Evolutionary conservation across 1,140 invertebrate genomes (phyloP).

Genomic region (Papilio machaon): DNA sequence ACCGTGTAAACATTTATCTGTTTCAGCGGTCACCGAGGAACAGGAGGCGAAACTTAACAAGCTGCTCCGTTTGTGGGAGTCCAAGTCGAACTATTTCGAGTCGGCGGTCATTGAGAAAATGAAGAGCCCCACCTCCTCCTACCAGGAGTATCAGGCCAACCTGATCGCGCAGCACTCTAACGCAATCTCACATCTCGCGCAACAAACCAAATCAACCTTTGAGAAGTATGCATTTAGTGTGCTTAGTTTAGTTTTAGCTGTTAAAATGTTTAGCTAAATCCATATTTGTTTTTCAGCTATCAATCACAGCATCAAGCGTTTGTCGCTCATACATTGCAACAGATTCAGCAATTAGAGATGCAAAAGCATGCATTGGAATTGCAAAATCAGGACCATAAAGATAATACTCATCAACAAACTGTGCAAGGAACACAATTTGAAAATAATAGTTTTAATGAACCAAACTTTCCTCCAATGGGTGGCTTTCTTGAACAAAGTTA

Average conservation of each 20-base stretch:
- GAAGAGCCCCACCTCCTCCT: constrained; percentile 89
- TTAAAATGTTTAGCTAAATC: constrained; percentile 31
- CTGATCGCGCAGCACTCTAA: constrained; percentile 90
- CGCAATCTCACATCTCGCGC: constrained; percentile 89
- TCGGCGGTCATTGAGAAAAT: constrained; percentile 92
- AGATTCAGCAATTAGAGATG: constrained; percentile 92
- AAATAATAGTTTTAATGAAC: constrained; percentile 69
- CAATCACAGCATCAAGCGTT: constrained; percentile 98
- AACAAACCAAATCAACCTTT: constrained; percentile 89
- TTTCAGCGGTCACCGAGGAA: constrained; percentile 90
- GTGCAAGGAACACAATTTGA: constrained; percentile 55
- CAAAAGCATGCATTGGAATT: constrained; percentile 89
- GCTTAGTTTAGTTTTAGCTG: constrained; percentile 14
- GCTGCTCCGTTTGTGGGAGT: constrained; percentile 96
- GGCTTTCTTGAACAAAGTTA: constrained; percentile 65
- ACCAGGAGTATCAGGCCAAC: constrained; percentile 92
- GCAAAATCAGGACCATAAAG: constrained; percentile 80
- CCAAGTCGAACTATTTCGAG: constrained; percentile 97
- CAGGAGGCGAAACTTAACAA: constrained; percentile 95
- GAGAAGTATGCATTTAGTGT: constrained; percentile 82
- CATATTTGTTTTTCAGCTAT: constrained; percentile 82
- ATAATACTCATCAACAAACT: constrained; percentile 61
- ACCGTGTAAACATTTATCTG: constrained; percentile 70
- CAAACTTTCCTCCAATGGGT: constrained; percentile 64
- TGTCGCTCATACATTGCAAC: constrained; percentile 93